A percentile compares a stretch with the other conserved stretches of the same genome.
Evolutionary conservation across 2,113 vertebrate genomes (phyloP).

Genomic region (Chiloscyllium plagiosum): DNA sequence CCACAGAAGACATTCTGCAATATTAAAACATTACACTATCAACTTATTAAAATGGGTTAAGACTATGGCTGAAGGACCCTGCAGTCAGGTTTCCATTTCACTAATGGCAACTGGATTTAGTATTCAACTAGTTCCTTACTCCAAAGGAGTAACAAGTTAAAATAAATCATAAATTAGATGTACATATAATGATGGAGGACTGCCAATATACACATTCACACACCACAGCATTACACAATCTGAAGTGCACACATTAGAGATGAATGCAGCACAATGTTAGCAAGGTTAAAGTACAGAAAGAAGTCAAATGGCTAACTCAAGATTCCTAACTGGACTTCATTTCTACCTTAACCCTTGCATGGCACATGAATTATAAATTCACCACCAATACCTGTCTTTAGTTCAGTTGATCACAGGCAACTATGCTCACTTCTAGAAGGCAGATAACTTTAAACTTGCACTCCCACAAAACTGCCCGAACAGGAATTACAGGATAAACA

Average conservation of each 20-base stretch:
- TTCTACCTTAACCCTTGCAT: too few relatives aligned
- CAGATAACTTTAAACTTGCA: too few relatives aligned
- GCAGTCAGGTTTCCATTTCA: background rate
- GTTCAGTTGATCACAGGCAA: too few relatives aligned
- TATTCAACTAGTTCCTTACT: too few relatives aligned
- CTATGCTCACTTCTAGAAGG: too few relatives aligned
- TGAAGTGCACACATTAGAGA: background rate
- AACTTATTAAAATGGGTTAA: background rate
- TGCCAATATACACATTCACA: background rate
- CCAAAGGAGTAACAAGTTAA: background rate
- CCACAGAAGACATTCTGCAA: too few relatives aligned
- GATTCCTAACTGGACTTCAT: too few relatives aligned
- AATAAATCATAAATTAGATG: background rate
- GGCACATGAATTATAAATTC: too few relatives aligned
- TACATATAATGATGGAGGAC: background rate
- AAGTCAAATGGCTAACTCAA: background rate
- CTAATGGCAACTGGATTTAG: background rate
- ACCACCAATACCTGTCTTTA: too few relatives aligned
- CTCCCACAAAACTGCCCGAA: too few relatives aligned
- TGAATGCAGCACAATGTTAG: background rate
- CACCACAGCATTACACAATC: background rate
- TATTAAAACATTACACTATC: background rate
- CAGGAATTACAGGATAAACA: too few relatives aligned
- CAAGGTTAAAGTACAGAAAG: background rate
- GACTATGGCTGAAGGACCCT: background rate